A percentile compares a stretch with the other conserved stretches of the same genome.
These are phyloP conservation scores for Cervus canadensis DNA, from an alignment of 2,113 vertebrate species.

Conservation along the genomic window DNA sequence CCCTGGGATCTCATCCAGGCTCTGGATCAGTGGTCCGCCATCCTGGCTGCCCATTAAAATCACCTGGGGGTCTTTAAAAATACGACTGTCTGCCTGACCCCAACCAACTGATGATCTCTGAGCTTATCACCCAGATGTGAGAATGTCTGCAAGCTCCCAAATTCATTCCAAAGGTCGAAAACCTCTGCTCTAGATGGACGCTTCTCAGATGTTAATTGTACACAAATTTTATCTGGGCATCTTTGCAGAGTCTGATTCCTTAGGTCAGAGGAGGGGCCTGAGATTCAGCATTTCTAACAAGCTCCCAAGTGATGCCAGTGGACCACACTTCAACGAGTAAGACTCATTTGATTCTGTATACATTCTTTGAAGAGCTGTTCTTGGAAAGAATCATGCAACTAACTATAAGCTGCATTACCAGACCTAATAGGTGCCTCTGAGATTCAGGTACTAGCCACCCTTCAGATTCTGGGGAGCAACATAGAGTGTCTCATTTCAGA, in stretches of 20 bases:
- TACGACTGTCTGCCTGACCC: not conserved
- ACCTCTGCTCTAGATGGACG: not conserved
- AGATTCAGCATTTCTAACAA: not conserved
- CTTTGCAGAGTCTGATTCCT: not conserved
- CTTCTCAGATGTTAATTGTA: not conserved
- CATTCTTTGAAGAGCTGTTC: not conserved
- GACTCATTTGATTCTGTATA: not conserved
- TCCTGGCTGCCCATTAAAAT: conserved; percentile 31
- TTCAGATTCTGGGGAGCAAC: not conserved
- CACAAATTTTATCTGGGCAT: not conserved
- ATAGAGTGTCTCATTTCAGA: not conserved
- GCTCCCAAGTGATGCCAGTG: not conserved
- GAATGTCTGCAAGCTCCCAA: not conserved
- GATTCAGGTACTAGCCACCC: not conserved
- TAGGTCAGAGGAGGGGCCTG: not conserved
- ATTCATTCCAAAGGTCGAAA: not conserved
- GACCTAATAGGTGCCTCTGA: not conserved
- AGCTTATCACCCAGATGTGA: not conserved
- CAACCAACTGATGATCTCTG: not conserved
- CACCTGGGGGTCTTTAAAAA: conserved; percentile 5
- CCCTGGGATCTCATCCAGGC: not conserved
- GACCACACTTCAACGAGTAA: not conserved
- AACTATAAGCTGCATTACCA: not conserved
- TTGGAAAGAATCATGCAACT: not conserved
- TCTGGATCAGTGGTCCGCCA: not conserved